Conservation (phyloP, 1,140 invertebrate genomes). For the Meloidogyne chitwoodi region DNA sequence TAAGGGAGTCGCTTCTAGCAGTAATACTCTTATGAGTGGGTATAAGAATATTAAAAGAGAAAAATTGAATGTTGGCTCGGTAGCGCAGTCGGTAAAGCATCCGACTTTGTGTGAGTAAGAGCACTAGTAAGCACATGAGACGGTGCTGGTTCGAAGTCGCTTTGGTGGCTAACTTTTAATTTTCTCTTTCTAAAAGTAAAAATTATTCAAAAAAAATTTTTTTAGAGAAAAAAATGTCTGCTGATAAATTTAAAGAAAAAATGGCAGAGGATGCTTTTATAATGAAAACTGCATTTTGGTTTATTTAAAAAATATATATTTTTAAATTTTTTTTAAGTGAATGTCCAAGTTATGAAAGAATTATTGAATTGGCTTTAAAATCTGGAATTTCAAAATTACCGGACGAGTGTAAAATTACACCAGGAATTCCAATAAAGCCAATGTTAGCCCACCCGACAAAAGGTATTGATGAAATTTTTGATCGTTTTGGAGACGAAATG, state of each 20-base stretch:
- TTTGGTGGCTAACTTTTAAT: no score
- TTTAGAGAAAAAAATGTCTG: slow-evolving; percentile 62
- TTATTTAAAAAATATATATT: slow-evolving; percentile 50
- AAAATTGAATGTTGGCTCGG: no score
- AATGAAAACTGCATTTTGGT: slow-evolving; percentile 90
- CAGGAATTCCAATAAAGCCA: slow-evolving; percentile 82
- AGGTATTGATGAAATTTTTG: slow-evolving; percentile 78
- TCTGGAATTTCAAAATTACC: slow-evolving; percentile 76
- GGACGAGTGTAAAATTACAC: slow-evolving; percentile 69
- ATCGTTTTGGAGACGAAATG: slow-evolving; percentile 80
- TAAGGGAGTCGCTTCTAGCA: no score
- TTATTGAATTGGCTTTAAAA: slow-evolving; percentile 76
- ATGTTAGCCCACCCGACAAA: slow-evolving; percentile 98
- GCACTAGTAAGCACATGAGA: no score
- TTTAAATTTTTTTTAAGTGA: slow-evolving; percentile 68
- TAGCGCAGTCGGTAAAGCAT: no score
- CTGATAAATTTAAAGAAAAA: slow-evolving; percentile 75
- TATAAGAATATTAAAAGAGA: no score
- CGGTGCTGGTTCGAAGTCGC: no score
- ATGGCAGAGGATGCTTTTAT: slow-evolving; percentile 74
- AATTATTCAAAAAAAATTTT: no score
- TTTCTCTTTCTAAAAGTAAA: no score
- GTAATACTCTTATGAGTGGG: no score
- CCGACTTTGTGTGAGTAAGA: no score
- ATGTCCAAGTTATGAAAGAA: slow-evolving; percentile 87